These are phyloP conservation scores for Octonoba sinensis DNA, from an alignment of 2,888 invertebrate genomes.

Conservation along the genomic window DNA sequence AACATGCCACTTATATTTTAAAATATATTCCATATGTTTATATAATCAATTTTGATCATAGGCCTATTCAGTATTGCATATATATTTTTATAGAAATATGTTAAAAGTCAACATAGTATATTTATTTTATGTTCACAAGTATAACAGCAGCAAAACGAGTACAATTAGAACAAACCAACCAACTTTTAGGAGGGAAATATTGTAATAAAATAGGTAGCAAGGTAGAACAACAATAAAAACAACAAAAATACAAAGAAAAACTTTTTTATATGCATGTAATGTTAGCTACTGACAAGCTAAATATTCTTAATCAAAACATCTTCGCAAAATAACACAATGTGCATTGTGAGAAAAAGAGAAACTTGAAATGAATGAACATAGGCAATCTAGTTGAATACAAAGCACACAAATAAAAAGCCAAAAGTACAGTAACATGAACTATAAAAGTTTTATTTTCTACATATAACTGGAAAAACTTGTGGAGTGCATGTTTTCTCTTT, in stretches of 20 bases:
- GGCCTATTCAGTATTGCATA: conserved; percentile 59
- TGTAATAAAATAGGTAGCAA: conserved; percentile 38
- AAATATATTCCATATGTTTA: conserved; percentile 54
- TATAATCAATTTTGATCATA: conserved; percentile 61
- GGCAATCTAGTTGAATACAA: conserved; percentile 48
- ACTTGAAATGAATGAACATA: conserved; percentile 45
- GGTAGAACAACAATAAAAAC: conserved; percentile 32
- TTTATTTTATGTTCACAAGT: conserved; percentile 56
- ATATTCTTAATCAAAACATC: conserved; percentile 46
- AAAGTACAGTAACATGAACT: conserved; percentile 62
- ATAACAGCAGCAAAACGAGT: conserved; percentile 55
- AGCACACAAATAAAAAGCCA: conserved; percentile 58
- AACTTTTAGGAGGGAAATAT: conserved; percentile 40
- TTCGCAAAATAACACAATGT: conserved; percentile 60
- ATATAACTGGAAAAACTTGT: conserved; percentile 61
- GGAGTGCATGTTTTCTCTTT: conserved; percentile 61
- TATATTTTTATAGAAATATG: conserved; percentile 59
- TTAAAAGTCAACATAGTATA: conserved; percentile 63
- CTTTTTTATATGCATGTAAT: conserved; percentile 46
- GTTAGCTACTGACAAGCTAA: conserved; percentile 54
- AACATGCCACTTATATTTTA: conserved; percentile 43
- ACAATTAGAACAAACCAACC: conserved; percentile 19
- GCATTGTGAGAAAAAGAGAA: conserved; percentile 45
- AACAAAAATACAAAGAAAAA: conserved; percentile 26
- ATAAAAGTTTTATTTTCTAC: conserved; percentile 62